A percentile compares a stretch with the other conserved stretches of the same genome.
phyloP scores from a whole-genome alignment of 53 echinoderm and acorn worm genomes.

The Henricia sp. region DNA sequence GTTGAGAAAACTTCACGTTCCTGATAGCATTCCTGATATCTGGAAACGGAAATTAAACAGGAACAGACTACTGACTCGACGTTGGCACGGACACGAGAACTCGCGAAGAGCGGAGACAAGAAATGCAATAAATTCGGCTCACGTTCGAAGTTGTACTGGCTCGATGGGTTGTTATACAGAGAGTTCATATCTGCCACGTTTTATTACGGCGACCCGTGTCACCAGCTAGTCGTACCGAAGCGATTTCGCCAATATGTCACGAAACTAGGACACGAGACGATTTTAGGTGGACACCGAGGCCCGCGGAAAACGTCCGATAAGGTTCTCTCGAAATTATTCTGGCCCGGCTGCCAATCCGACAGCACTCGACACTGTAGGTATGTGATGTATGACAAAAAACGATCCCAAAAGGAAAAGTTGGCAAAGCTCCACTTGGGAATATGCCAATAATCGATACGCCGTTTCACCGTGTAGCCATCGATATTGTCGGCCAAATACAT shows the following conservation, averaged over 20 bases:
- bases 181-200: slow-evolving; percentile 38
- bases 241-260: slow-evolving; percentile 40
- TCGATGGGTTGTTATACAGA: slow-evolving; percentile 17
- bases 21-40: slow-evolving; percentile 23
- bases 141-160: background rate
- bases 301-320: slow-evolving; percentile 46
- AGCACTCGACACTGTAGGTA: slow-evolving; percentile 13
- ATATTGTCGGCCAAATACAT: slow-evolving; percentile 65
- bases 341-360: slow-evolving; percentile 61
- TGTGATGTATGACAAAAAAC: too few relatives aligned
- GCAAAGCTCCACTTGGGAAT: slow-evolving; percentile 58
- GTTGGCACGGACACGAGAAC: slow-evolving; percentile 18
- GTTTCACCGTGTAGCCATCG: slow-evolving; percentile 58
- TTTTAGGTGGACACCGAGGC: slow-evolving; percentile 60
- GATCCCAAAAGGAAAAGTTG: slow-evolving; percentile 55
- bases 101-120: background rate
- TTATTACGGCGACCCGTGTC: background rate
- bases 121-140: background rate
- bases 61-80: slow-evolving; percentile 44
- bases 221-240: slow-evolving; percentile 52
- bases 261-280: slow-evolving; percentile 63
- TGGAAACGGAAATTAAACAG: slow-evolving; percentile 2
- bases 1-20: slow-evolving; percentile 41
- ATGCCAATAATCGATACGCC: slow-evolving; percentile 68
- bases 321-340: too few relatives aligned